These are phyloP conservation scores for Aricia artaxerxes DNA, from an alignment of 2,888 invertebrate species.

Conservation along the genomic window DNA sequence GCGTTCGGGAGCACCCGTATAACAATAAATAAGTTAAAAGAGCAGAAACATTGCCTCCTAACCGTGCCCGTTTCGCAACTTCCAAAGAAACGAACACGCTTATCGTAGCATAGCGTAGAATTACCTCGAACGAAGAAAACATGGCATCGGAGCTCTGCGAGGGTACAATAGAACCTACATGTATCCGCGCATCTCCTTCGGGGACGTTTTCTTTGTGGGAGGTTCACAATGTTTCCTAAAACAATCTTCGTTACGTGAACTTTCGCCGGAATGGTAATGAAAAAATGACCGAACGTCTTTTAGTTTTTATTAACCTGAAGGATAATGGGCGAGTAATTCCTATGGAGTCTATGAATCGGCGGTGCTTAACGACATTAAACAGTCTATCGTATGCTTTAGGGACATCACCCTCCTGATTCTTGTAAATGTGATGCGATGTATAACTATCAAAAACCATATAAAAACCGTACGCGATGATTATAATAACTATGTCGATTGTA, in stretches of 20 bases:
- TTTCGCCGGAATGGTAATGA: slow-evolving; percentile 27
- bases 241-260: slow-evolving; percentile 47
- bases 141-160: slow-evolving; percentile 58
- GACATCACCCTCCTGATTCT: slow-evolving; percentile 6
- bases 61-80: slow-evolving; percentile 73
- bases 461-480: slow-evolving; percentile 25
- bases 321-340: slow-evolving; percentile 15
- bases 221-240: slow-evolving; percentile 64
- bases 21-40: slow-evolving; percentile 60
- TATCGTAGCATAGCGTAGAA: slow-evolving; percentile 45
- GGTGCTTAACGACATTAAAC: slow-evolving; percentile 12
- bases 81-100: slow-evolving; percentile 70
- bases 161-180: slow-evolving; percentile 61
- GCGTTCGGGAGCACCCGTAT: slow-evolving; percentile 58
- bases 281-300: slow-evolving; percentile 20
- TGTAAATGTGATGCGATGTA: slow-evolving; percentile 30
- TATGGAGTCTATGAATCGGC: slow-evolving; percentile 20
- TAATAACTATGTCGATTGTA: slow-evolving; percentile 36
- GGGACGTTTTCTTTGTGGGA: slow-evolving; percentile 64
- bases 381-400: not conserved
- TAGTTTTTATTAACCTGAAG: not conserved
- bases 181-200: slow-evolving; percentile 66
- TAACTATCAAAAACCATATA: slow-evolving; percentile 30
- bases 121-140: slow-evolving; percentile 67
- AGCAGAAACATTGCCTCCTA: slow-evolving; percentile 61